Conservation (phyloP, 2,113 vertebrate species). For the Sinocyclocheilus grahami region DNA sequence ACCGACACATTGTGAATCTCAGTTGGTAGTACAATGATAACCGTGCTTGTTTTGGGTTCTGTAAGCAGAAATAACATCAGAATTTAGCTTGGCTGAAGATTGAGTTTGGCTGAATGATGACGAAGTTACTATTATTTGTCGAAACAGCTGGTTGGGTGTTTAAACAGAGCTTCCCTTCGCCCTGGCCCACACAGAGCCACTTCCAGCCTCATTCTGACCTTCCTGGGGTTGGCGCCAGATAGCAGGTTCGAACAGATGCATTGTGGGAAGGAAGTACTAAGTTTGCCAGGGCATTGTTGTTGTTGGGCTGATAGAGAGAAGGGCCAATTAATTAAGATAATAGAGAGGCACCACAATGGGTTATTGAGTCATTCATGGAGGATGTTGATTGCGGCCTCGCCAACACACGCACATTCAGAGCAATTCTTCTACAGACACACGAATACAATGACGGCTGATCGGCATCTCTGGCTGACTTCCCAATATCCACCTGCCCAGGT, state of each 20-base stretch:
- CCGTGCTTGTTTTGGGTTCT: neutral
- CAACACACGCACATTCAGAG: conserved; percentile 33
- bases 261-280: conserved; percentile 52
- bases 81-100: neutral
- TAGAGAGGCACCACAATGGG: conserved; percentile 53
- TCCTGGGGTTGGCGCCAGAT: conserved; percentile 46
- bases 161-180: conserved; percentile 24
- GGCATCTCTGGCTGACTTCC: neutral
- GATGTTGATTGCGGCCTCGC: conserved; percentile 19
- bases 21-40: neutral
- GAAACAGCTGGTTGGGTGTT: conserved; percentile 30
- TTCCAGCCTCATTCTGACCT: conserved; percentile 34
- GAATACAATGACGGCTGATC: conserved; percentile 2
- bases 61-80: neutral
- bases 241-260: conserved; percentile 39
- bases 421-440: conserved; percentile 9
- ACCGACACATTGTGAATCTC: conserved; percentile 3
- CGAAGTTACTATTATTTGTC: conserved; percentile 18
- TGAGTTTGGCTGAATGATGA: neutral
- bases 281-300: conserved; percentile 52
- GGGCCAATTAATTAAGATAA: conserved; percentile 59
- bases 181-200: conserved; percentile 25
- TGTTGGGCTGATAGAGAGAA: conserved; percentile 54
- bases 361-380: conserved; percentile 46
- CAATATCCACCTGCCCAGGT: conserved; percentile 25